Base-by-base conservation (phyloP, 2,113 vertebrate genomes). In the Lonchura striata region DNA sequence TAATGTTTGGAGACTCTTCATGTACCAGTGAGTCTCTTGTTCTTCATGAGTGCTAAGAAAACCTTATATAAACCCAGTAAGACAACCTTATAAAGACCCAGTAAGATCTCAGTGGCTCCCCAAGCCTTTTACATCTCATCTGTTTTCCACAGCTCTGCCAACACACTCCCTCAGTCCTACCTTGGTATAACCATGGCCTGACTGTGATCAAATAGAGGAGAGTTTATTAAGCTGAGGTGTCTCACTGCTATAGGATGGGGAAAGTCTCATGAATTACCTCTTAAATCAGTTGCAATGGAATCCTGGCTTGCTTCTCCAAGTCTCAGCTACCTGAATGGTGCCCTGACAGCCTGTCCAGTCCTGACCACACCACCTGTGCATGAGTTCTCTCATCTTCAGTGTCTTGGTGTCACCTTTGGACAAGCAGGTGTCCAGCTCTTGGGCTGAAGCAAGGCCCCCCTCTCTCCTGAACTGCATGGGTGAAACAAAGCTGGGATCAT, bases 401-500 rank as follows among this genome's bases (percentile, higher is more conserved):
- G 18, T 42, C 74, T 64, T 16, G 20, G 27, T 92, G 60, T 41
- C 54, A n/a, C 30, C 33, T 64, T 41, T 60, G 70, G 53, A 64
- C 41, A 61, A 64, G 30, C 30, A 60, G 41, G 41, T 37, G 39
- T 25, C 50, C 33, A 74, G 56, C 54, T 72, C 7, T 3, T 2
- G 28, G 33, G n/a, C 57, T 92, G 66, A 37, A 92, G 53, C 0
- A 1, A 71, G 39, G 9, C 21, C 61, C 3, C 23, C 2, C 33
- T 74, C 33, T 39, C 8, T 23, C 11, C 41, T 9, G 17, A 88
- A 24, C 0, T 54, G 35, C 27, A 17, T 0, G 2, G 16, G 6
- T 64, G 46, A 69, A 54, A 60, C 2, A 37, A 80, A 80, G n/a
- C 33, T 28, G 20, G 37, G 19, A 22, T 41, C 23, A 21, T 22